Evolutionary conservation across 2,797 vertebrate genomes (phyloP), one percentile per base, ranked within the genome.

Genomic region (Poeciliopsis infans): DNA sequence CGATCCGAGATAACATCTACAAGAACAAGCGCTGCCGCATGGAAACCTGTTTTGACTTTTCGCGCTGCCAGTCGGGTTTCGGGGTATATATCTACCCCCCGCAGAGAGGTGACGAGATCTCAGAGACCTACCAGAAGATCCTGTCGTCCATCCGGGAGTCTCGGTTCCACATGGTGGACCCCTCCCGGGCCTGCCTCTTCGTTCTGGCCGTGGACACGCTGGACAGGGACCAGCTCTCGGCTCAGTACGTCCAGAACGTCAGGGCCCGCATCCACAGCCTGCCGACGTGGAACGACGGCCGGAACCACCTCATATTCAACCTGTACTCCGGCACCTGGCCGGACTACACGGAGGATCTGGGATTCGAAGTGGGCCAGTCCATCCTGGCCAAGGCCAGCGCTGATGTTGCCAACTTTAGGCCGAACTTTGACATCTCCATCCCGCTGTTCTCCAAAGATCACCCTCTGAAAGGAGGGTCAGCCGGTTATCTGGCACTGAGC

Each of bases 241-340:
- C 84, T 33, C 96, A 96, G 82, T 96, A 94, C 7, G 89, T 96
- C 61, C 95, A 96, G 82, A 95, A 95, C 13, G 92, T 94, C 71
- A 81, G 91, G 74, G 75, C 93, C 31, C 94, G 95, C 7, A 95
- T 96, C 85, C 96, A 96, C 85, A 95, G 87, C 87, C 90, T 96
- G 72, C 95, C 96, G 0, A 92, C 92, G 12, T 96, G 96, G 96
- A 96, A 95, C 47, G 95, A 96, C 43, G 96, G 96, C 77, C 93
- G 93, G 88, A 96, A 96, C 88, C 96, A 96, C 90, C 93, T 96
- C 72, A 94, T 96, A 45, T 96, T 96, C 85, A 96, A 96, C 89
- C 94, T 96, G 39, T 96, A 96, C 89, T 96, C 96, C 0, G 96
- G 96, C 25, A 96, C 95, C 6, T 96, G 96, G 96, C 96, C 96